Percentiles rank a stretch among this genome's conserved stretches.
Evolutionary conservation across 2,797 vertebrate genomes (phyloP).

Genomic region (Sebastes trivittatus): DNA sequence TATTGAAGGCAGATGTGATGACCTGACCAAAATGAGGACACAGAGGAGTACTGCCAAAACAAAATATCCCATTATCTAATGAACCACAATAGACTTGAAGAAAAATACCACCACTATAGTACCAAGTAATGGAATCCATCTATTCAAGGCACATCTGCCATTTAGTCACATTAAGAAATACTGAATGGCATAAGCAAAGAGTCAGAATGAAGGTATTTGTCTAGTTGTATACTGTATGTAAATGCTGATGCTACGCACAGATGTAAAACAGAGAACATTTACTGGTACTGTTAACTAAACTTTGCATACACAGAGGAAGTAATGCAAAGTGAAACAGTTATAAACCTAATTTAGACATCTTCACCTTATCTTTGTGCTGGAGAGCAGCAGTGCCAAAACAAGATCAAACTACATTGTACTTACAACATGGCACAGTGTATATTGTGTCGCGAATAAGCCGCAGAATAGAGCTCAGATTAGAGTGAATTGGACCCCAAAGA

Average conservation of each 20-base stretch:
- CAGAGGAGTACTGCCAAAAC: not conserved
- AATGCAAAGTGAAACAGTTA: slow-evolving; percentile 21
- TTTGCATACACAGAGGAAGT: slow-evolving; percentile 7
- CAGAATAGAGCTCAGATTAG: not conserved
- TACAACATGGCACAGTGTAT: not conserved
- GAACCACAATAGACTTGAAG: not conserved
- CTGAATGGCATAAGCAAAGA: not conserved
- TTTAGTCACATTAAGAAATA: not conserved
- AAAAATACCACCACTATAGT: not conserved
- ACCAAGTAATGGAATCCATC: not conserved
- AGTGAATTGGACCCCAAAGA: slow-evolving; percentile 3
- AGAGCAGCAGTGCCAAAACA: not conserved
- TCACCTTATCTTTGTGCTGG: not conserved
- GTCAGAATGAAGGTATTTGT: not conserved
- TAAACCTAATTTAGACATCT: slow-evolving; percentile 16
- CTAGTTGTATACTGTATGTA: not conserved
- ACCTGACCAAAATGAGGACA: not conserved
- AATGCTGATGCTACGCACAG: not conserved
- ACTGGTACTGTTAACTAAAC: not conserved
- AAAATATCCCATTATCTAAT: not conserved
- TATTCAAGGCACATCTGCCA: not conserved
- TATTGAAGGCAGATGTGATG: not conserved
- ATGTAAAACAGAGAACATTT: not conserved
- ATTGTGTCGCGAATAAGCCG: not conserved
- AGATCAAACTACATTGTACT: not conserved